These are phyloP conservation scores for Dipodomys spectabilis DNA, from an alignment of 2,113 vertebrate genomes.

Conservation along the genomic window DNA sequence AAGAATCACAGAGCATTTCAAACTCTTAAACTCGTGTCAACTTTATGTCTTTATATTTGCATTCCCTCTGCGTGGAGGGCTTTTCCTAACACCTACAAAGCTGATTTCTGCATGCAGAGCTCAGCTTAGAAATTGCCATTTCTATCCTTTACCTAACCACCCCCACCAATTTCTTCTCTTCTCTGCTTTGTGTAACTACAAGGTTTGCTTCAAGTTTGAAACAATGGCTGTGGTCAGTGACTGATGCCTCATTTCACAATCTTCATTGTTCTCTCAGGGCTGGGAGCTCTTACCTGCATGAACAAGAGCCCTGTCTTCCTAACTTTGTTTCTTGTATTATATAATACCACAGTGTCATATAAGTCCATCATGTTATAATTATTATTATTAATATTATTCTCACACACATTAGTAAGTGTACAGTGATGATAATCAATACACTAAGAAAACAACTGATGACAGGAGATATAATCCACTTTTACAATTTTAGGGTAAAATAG, in stretches of 20 bases:
- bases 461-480: background rate
- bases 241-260: background rate
- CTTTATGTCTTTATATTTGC: background rate
- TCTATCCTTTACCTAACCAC: background rate
- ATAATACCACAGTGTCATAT: background rate
- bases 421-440: background rate
- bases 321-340: background rate
- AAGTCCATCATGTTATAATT: background rate
- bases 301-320: background rate
- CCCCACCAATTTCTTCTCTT: background rate
- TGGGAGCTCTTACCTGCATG: background rate
- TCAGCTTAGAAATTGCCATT: background rate
- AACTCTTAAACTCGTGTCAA: background rate
- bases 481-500: background rate
- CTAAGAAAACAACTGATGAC: background rate
- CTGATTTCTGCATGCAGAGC: background rate
- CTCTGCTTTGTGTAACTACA: background rate
- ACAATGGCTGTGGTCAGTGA: background rate
- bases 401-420: background rate
- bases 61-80: background rate
- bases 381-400: background rate
- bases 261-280: background rate
- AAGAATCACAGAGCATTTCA: background rate
- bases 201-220: background rate
- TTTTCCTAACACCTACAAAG: background rate